phyloP scores from a whole-genome alignment of 2,888 invertebrate genomes.

The Peribatodes rhomboidaria region DNA sequence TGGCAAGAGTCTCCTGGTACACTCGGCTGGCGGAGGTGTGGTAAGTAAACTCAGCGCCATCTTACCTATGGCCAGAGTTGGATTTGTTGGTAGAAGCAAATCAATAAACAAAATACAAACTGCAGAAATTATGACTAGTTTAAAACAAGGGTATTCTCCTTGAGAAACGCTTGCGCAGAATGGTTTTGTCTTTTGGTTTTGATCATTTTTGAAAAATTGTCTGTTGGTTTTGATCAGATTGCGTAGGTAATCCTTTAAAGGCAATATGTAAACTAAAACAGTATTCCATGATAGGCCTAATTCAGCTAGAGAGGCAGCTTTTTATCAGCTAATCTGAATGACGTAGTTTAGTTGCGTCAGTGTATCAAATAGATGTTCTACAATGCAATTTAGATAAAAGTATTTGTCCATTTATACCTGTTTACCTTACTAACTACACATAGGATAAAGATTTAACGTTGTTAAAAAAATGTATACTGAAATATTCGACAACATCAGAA shows the following conservation, averaged over 20 bases:
- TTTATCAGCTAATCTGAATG: constrained; percentile 32
- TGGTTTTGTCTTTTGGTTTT: too few relatives aligned
- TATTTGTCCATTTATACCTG: neutral
- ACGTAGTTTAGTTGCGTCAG: constrained; percentile 30
- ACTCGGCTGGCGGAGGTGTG: constrained; percentile 96
- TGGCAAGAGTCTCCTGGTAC: constrained; percentile 93
- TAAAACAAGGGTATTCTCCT: neutral
- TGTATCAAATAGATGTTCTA: constrained; percentile 5
- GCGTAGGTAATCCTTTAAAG: too few relatives aligned
- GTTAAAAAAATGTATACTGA: too few relatives aligned
- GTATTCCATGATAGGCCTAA: constrained; percentile 1
- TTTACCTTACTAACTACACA: neutral
- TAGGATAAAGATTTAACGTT: too few relatives aligned
- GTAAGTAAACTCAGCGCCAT: constrained; percentile 86
- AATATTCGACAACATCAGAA: neutral
- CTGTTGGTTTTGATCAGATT: too few relatives aligned
- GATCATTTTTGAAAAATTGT: too few relatives aligned
- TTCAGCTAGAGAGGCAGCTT: constrained; percentile 9
- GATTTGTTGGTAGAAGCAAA: too few relatives aligned
- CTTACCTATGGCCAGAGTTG: neutral
- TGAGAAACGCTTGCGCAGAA: neutral
- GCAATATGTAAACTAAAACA: neutral
- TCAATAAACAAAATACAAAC: too few relatives aligned
- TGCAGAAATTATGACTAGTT: neutral
- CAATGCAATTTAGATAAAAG: constrained; percentile 13